Conservation (phyloP, 2,888 invertebrate species). For the Embidobia sp. region DNA sequence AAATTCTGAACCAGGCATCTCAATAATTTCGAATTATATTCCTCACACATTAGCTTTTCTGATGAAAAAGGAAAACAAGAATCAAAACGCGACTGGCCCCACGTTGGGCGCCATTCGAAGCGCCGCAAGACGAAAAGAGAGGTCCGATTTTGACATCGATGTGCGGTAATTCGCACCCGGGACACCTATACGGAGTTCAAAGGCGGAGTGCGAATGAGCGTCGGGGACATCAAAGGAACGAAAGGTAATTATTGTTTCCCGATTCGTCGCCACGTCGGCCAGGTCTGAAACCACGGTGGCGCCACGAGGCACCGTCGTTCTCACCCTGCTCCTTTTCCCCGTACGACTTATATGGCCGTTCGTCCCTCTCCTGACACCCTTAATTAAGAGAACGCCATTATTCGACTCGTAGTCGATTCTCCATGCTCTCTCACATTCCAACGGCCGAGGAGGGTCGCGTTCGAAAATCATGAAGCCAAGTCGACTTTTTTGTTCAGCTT, state of each 20-base stretch:
- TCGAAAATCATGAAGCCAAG: constrained; percentile 53
- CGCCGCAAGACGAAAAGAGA: not conserved
- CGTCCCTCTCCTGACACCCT: constrained; percentile 69
- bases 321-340: constrained; percentile 70
- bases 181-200: constrained; percentile 73
- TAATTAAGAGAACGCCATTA: constrained; percentile 76
- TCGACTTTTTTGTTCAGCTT: constrained; percentile 48
- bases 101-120: no score
- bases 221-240: constrained; percentile 77
- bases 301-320: constrained; percentile 77
- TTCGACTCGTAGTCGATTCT: constrained; percentile 72
- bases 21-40: no score
- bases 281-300: constrained; percentile 74
- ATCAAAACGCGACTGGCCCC: no score
- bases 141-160: constrained; percentile 17
- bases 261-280: constrained; percentile 69
- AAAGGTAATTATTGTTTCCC: constrained; percentile 80
- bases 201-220: constrained; percentile 75
- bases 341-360: constrained; percentile 32
- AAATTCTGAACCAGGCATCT: no score
- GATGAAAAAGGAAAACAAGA: no score
- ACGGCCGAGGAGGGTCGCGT: constrained; percentile 60
- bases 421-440: constrained; percentile 70
- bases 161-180: constrained; percentile 67
- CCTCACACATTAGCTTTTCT: no score